phyloP scores from a whole-genome alignment of 2,888 invertebrate genomes.

The Hypomecis punctinalis region DNA sequence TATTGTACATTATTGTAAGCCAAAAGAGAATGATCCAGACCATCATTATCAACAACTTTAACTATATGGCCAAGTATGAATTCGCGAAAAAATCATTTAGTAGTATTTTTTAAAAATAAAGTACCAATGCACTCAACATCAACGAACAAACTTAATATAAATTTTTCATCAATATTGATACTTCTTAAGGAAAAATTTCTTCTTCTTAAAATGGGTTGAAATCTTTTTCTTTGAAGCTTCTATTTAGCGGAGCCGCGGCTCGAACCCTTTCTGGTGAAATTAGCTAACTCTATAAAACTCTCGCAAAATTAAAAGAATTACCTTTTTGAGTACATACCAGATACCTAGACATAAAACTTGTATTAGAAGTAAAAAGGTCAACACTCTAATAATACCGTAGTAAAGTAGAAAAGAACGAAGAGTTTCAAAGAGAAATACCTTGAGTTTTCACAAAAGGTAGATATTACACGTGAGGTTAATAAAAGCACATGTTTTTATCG shows the following conservation, averaged over 20 bases:
- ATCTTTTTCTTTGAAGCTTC: background rate
- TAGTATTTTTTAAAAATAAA: background rate
- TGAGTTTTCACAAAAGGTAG: background rate
- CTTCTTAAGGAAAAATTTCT: background rate
- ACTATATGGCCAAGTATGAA: too few species aligned
- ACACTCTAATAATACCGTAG: conserved; percentile 8
- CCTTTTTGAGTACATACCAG: background rate
- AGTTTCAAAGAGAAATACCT: background rate
- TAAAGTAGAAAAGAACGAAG: background rate
- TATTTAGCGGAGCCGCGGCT: background rate
- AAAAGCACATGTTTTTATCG: conserved; percentile 11
- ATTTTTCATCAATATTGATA: background rate
- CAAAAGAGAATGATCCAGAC: too few species aligned
- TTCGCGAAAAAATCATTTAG: too few species aligned
- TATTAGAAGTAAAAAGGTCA: conserved; percentile 4
- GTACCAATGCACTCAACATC: background rate
- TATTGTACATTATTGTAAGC: too few species aligned
- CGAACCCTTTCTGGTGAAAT: conserved; percentile 1
- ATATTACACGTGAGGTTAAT: background rate
- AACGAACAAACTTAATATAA: background rate
- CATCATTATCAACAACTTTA: too few species aligned
- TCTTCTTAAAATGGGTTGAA: background rate
- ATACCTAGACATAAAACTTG: background rate
- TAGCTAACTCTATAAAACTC: background rate
- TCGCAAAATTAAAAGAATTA: conserved; percentile 12